Conservation (phyloP, 2,797 vertebrate genomes). For the Schizopygopsis malacanthus region DNA sequence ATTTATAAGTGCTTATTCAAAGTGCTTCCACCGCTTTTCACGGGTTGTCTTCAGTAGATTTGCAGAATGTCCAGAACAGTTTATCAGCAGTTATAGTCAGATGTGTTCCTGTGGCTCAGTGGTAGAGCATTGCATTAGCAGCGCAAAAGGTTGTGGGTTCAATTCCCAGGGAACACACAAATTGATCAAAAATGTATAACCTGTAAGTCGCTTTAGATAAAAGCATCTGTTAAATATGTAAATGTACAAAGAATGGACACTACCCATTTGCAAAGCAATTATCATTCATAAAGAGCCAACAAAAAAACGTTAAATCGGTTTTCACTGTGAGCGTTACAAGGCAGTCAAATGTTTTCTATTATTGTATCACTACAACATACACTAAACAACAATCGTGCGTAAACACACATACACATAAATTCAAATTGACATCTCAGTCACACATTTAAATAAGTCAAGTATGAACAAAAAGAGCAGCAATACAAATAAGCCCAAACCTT, state of each 20-base stretch:
- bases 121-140: no score
- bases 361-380: conserved; percentile 48
- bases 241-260: neutral
- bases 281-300: conserved; percentile 28
- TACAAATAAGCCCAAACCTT: conserved; percentile 54
- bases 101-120: neutral
- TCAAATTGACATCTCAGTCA: conserved; percentile 60
- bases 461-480: conserved; percentile 68
- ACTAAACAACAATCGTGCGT: conserved; percentile 47
- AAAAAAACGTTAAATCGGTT: neutral
- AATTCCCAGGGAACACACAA: no score
- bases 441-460: conserved; percentile 66
- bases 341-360: conserved; percentile 40
- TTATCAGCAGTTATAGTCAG: neutral
- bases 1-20: conserved; percentile 40
- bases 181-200: no score
- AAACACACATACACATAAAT: conserved; percentile 62
- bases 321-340: conserved; percentile 42
- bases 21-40: conserved; percentile 24
- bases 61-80: conserved; percentile 1
- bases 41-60: neutral
- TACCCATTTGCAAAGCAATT: conserved; percentile 11
- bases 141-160: no score
- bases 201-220: no score
- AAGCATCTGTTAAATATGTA: no score